A percentile compares a stretch with the other conserved stretches of the same genome.
These are phyloP conservation scores for Tiaroga cobitis DNA, from an alignment of 2,797 vertebrate species.

Conservation along the genomic window DNA sequence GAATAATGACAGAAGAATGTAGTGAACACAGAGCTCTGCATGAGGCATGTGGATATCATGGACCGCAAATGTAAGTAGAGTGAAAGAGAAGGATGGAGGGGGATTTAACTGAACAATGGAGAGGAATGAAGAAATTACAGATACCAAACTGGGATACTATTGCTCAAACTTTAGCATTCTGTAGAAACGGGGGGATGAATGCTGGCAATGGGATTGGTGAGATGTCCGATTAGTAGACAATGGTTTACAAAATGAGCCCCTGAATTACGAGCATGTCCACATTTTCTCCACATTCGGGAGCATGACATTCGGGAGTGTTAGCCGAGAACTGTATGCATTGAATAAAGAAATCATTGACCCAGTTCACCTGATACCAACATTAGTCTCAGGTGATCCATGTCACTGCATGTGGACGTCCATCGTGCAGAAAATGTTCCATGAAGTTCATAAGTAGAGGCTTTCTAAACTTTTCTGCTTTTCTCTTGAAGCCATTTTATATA, in stretches of 20 bases:
- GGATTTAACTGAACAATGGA: neutral
- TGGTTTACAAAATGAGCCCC: slow-evolving; percentile 9
- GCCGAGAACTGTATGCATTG: slow-evolving; percentile 29
- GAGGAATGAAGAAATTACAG: neutral
- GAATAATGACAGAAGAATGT: slow-evolving; percentile 2
- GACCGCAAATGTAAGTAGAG: slow-evolving; percentile 8
- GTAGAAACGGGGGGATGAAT: neutral
- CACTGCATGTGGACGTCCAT: neutral
- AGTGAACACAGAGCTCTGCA: slow-evolving; percentile 6
- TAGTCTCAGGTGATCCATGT: neutral
- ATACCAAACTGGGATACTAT: slow-evolving; percentile 45
- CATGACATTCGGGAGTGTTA: slow-evolving; percentile 58
- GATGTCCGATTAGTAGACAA: neutral
- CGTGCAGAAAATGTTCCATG: neutral
- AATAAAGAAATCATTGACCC: slow-evolving; percentile 49
- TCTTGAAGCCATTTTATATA: no score
- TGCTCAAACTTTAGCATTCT: slow-evolving; percentile 40
- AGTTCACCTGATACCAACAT: neutral
- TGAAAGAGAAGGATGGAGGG: slow-evolving; percentile 38
- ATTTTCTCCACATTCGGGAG: slow-evolving; percentile 67
- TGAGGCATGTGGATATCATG: slow-evolving; percentile 4
- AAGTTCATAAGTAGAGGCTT: neutral
- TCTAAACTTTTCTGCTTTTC: no score
- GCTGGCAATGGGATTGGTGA: neutral
- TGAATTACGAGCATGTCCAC: slow-evolving; percentile 41